A percentile compares a stretch with the other conserved stretches of the same genome.
These are phyloP conservation scores for Hemiscyllium ocellatum DNA, from an alignment of 2,113 vertebrate genomes.

Conservation along the genomic window DNA sequence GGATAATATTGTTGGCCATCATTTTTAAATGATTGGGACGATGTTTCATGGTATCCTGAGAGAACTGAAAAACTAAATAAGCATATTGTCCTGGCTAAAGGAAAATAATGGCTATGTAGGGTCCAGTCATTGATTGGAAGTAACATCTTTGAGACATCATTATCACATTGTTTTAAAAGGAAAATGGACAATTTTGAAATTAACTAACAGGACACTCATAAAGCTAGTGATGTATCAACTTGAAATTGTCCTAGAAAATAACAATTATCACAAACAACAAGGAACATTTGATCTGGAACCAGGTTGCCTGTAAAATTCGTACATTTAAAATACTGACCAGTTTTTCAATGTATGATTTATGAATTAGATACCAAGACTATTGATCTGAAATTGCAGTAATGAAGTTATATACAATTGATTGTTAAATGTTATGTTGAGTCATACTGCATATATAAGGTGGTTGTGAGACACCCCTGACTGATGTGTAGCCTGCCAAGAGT, in stretches of 20 bases:
- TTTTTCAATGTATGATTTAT: background rate
- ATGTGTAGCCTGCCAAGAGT: background rate
- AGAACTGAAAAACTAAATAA: background rate
- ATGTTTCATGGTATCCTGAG: background rate
- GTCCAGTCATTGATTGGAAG: background rate
- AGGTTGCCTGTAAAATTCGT: background rate
- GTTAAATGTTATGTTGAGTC: background rate
- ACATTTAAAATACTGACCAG: background rate
- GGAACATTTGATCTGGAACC: background rate
- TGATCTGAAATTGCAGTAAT: background rate
- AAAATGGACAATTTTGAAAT: background rate
- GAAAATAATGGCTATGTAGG: background rate
- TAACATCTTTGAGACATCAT: background rate
- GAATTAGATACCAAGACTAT: background rate
- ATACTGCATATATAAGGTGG: background rate
- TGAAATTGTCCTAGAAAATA: background rate
- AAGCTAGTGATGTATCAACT: background rate
- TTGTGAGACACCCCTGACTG: background rate
- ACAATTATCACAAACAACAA: background rate
- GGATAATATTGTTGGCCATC: background rate
- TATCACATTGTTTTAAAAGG: background rate
- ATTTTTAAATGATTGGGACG: background rate
- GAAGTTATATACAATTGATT: background rate
- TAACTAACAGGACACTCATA: background rate
- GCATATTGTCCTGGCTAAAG: background rate